Conservation (phyloP, 2,113 vertebrate genomes). For the Psammodynastes pulverulentus region DNA sequence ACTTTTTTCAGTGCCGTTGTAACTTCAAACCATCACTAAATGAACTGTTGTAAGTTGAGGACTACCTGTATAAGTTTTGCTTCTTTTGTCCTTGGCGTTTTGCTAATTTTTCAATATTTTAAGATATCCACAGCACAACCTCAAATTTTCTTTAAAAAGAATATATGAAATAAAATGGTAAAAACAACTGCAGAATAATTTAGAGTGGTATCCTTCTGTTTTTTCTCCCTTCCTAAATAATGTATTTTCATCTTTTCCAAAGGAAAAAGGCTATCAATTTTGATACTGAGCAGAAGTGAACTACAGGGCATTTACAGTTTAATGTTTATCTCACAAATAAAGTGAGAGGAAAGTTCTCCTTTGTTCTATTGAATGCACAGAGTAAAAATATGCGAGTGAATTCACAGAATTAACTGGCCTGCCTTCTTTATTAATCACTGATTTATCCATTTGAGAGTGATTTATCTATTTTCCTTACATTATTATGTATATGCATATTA, state of each 20-base stretch:
- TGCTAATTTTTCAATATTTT: not conserved
- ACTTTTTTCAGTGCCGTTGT: too few relatives aligned
- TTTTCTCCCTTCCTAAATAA: not conserved
- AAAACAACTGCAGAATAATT: not conserved
- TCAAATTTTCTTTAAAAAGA: not conserved
- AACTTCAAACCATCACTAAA: too few relatives aligned
- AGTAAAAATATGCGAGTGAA: not conserved
- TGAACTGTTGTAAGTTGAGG: too few relatives aligned
- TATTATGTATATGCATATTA: not conserved
- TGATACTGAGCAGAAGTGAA: not conserved
- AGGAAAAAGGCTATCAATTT: not conserved
- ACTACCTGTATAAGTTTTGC: not conserved
- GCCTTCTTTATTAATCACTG: not conserved
- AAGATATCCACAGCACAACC: not conserved
- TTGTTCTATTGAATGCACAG: not conserved
- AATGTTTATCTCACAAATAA: not conserved
- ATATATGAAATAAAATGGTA: not conserved
- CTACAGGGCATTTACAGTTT: not conserved
- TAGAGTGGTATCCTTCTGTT: not conserved
- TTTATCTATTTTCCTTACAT: not conserved
- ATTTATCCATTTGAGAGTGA: not conserved
- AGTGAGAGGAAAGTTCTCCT: not conserved
- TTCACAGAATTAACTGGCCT: not conserved
- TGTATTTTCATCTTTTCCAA: not conserved
- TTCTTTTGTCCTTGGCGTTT: not conserved